phyloP scores from a whole-genome alignment of 2,888 invertebrate species.

The Amblyjoppa proteus region DNA sequence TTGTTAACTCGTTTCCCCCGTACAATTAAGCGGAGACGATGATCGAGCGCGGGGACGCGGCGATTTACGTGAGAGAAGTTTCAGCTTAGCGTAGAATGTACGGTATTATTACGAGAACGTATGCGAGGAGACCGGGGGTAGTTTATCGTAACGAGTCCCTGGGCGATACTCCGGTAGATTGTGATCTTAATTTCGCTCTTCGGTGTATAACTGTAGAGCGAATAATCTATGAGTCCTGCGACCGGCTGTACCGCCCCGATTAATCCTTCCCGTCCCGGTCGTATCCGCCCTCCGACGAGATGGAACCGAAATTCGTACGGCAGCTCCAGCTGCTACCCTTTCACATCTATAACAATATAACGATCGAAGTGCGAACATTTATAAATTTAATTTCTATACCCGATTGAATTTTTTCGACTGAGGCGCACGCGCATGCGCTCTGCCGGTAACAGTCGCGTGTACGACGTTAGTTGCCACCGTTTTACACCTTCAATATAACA shows the following conservation, averaged over 20 bases:
- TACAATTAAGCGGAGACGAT: slow-evolving; percentile 27
- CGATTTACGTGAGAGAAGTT: slow-evolving; percentile 18
- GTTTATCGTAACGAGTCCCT: slow-evolving; percentile 33
- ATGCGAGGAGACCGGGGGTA: slow-evolving; percentile 19
- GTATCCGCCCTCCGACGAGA: neutral
- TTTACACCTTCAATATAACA: neutral
- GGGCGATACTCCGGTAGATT: slow-evolving; percentile 32
- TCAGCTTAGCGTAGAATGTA: slow-evolving; percentile 3
- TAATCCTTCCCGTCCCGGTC: slow-evolving; percentile 4
- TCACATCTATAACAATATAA: neutral
- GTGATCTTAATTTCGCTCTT: slow-evolving; percentile 31
- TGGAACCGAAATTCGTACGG: slow-evolving; percentile 1
- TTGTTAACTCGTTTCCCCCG: neutral
- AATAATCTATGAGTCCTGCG: slow-evolving; percentile 8
- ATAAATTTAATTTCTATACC: neutral
- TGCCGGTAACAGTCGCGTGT: neutral
- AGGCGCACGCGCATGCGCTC: neutral
- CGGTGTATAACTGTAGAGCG: slow-evolving; percentile 16
- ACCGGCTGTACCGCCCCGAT: slow-evolving; percentile 2
- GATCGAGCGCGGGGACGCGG: slow-evolving; percentile 25
- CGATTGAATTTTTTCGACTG: neutral
- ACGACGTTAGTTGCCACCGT: neutral
- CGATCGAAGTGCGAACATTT: slow-evolving; percentile 25
- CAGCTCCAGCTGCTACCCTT: neutral
- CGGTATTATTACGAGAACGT: slow-evolving; percentile 12